These are phyloP conservation scores for human DNA, from an alignment of 2,113 vertebrate species.

Conservation along the genomic window DNA sequence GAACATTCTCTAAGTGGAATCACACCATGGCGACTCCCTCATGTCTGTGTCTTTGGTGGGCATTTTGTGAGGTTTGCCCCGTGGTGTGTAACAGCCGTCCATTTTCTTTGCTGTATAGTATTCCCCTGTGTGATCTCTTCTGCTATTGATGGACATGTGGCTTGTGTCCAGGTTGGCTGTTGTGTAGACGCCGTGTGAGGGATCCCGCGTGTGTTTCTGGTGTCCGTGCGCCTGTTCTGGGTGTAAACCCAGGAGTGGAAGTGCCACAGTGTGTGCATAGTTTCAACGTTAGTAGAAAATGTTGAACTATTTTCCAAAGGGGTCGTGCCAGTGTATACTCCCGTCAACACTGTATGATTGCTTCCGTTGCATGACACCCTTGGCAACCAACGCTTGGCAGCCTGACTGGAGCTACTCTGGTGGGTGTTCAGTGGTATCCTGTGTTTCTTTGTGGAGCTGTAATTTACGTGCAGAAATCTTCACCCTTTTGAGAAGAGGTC, in stretches of 20 bases:
- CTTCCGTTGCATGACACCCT: accelerated
- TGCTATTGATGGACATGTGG: accelerated
- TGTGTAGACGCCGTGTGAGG: too few species aligned
- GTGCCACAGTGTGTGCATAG: accelerated
- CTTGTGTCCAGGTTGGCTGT: background rate
- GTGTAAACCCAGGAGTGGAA: background rate
- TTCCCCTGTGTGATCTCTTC: background rate
- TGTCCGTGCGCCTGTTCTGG: background rate
- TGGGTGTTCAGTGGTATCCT: background rate
- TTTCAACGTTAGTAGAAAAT: too few species aligned
- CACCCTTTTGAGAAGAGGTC: background rate
- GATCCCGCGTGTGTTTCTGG: background rate
- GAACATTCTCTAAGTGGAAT: background rate
- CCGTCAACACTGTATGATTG: accelerated
- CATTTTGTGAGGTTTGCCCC: background rate
- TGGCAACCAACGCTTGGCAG: background rate
- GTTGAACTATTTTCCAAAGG: background rate
- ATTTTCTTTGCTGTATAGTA: background rate
- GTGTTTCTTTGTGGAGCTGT: background rate
- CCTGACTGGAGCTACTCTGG: background rate
- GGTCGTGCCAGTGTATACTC: accelerated
- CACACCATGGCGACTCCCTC: background rate
- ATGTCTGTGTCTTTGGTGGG: background rate
- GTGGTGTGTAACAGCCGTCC: background rate
- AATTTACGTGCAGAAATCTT: background rate